Evolutionary conservation across 2,113 vertebrate species (phyloP).

Genomic region (Zosterops hypoxanthus): DNA sequence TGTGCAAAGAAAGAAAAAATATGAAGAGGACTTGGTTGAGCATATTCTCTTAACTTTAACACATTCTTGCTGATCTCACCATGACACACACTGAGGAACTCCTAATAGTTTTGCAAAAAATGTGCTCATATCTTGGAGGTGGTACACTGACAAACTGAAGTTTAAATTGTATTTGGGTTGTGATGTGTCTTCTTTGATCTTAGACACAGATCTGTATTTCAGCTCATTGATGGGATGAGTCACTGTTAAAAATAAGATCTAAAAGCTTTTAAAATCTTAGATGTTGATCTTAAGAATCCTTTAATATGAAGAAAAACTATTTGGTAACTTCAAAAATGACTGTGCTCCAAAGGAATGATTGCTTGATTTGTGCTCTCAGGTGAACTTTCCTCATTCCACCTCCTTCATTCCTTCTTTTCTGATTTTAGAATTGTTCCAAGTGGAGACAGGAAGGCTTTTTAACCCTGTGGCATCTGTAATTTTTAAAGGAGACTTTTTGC

Average conservation of each 20-base stretch:
- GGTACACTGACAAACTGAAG: background rate
- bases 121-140: background rate
- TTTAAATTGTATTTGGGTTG: background rate
- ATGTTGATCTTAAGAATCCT: background rate
- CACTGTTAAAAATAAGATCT: background rate
- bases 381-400: background rate
- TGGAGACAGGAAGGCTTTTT: background rate
- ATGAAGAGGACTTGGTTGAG: background rate
- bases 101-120: background rate
- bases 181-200: background rate
- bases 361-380: conserved; percentile 26
- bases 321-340: background rate
- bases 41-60: background rate
- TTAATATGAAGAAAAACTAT: background rate
- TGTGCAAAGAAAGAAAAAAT: background rate
- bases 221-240: background rate
- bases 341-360: background rate
- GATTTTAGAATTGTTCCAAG: background rate
- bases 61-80: background rate
- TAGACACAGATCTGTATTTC: background rate
- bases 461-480: background rate
- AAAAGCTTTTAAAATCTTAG: conserved; percentile 26
- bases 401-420: background rate
- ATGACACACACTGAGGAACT: background rate
- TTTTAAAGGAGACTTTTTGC: background rate